phyloP scores from a whole-genome alignment of 1,140 invertebrate genomes.

The Xylocopa sonorina region DNA sequence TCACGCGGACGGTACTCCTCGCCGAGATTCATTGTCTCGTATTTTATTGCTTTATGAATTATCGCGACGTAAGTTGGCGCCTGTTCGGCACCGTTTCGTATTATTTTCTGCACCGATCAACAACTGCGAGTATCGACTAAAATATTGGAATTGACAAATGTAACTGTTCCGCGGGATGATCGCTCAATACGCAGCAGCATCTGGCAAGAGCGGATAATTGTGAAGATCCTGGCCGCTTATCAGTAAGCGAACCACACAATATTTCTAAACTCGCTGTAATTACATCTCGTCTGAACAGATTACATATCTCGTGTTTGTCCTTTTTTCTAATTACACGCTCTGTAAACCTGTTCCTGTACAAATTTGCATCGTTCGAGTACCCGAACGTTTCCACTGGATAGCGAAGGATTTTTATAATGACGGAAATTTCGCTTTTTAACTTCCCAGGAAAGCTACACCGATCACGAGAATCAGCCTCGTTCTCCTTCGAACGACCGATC shows the following conservation, averaged over 20 bases:
- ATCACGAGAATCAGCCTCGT: background rate
- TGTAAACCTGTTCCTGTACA: constrained; percentile 37
- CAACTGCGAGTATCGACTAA: no score
- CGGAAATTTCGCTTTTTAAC: constrained; percentile 21
- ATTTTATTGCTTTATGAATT: background rate
- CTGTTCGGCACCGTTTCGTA: no score
- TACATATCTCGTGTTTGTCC: constrained; percentile 28
- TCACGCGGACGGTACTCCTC: background rate
- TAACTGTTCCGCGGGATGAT: constrained; percentile 1
- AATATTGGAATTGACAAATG: background rate
- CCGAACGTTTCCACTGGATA: constrained; percentile 14
- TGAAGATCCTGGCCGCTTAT: constrained; percentile 8
- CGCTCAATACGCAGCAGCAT: background rate
- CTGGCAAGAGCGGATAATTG: constrained; percentile 16
- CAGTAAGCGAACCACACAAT: constrained; percentile 16
- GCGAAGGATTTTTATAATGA: constrained; percentile 29
- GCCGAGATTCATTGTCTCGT: background rate
- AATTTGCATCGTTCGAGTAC: constrained; percentile 36
- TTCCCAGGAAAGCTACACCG: background rate
- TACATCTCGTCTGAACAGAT: constrained; percentile 31
- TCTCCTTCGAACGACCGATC: background rate
- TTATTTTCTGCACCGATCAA: no score
- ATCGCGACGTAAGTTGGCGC: background rate
- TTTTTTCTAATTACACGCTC: constrained; percentile 44
- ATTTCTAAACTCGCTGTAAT: constrained; percentile 39